Evolutionary conservation across 2,797 vertebrate genomes (phyloP), one percentile per base, ranked within the genome.

Genomic region (Chrosomus eos): DNA sequence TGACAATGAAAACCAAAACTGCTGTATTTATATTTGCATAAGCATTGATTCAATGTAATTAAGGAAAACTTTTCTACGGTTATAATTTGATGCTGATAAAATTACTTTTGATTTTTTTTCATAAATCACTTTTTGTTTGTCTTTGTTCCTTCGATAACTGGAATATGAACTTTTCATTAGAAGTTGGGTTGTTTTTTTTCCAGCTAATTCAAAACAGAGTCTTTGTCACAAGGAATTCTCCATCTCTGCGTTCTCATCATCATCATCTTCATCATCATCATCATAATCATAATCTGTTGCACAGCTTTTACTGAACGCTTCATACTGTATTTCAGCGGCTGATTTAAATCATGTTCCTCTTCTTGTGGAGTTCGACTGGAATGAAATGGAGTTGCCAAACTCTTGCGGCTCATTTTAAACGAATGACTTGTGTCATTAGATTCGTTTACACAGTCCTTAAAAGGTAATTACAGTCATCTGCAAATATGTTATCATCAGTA

Each of bases 1-100:
- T 51, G 66, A 85, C 86, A 76, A 85, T 91, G 92, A 90, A 89
- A 91, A 88, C 78, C 48, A 66, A 79, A 64, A 82, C 82, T 86
- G 88, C 90, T 91, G 89, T 89, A 90, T 75, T 62, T 62, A 89
- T 88, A 88, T 92, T 91, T 93, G 86, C 87, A 88, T 92, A 89
- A 91, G 87, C 87, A 74, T 90, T 82, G 84, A 66, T 90, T 85
- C n/a, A 75, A 80, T 89, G 91, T 93, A 94, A 94, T 93, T 94
- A 91, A 93, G 90, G 89, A 28, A 45, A 76, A 40, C 31, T 40
- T 76, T 83, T n/a, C 11, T 2, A 13, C 66, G 13, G 70, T 73
- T 31, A 9, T 40, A 38, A 36, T 23, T 36, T 36, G 28, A 77
- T 38, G 33, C 14, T 45, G 71, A 83, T 74, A 11, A 26, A 66